Base-by-base conservation (phyloP, 2,113 vertebrate species). In the Rutilus rutilus region DNA sequence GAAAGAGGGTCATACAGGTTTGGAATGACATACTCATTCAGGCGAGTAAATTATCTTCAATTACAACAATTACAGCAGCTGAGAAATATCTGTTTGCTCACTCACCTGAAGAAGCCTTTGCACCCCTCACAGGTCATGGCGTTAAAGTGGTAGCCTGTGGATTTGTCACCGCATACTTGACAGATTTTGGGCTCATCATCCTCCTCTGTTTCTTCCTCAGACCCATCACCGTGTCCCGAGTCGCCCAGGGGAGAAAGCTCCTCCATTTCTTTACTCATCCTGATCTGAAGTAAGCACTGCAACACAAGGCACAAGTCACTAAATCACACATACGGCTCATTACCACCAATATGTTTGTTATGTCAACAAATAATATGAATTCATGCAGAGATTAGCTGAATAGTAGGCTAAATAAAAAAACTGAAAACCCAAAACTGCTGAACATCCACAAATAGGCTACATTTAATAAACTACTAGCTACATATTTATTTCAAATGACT, bases 21-120 rank as follows among this genome's bases (percentile, higher is more conserved):
- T 47, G 39, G 15, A 36, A 36, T 1, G 1, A 8, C 14, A 65
- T 17, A 2, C 30, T 33, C 30, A 33, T 33, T 33, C 30, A 6
- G 25, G 27, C 6, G 4, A 65, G 27, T 17, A 33, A 17, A 67
- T 67, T 4, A 67, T 33, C 64, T 30, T 67, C 27, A 19, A 17
- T 33, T 30, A 33, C 27, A 33, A 21, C 52, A 57, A 21, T 57
- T 57, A 23, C 54, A 3, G 5, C 39, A 2, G 71, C 71, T 36
- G 64, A 30, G 27, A 33, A 65, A 65, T 0, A 1, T 65, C 27
- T 1, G 21, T 33, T 12, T 52, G 19, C 45, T 36, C 21, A 47
- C 90, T 85, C n/a, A 95, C 95, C 95, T 94, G 90, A 96, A 96
- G 80, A 96, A 96, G 19, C 94, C 95, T 73, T 95, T 96, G 90